Base-by-base conservation (phyloP, 2,113 vertebrate genomes). In the Terrapene triunguis region DNA sequence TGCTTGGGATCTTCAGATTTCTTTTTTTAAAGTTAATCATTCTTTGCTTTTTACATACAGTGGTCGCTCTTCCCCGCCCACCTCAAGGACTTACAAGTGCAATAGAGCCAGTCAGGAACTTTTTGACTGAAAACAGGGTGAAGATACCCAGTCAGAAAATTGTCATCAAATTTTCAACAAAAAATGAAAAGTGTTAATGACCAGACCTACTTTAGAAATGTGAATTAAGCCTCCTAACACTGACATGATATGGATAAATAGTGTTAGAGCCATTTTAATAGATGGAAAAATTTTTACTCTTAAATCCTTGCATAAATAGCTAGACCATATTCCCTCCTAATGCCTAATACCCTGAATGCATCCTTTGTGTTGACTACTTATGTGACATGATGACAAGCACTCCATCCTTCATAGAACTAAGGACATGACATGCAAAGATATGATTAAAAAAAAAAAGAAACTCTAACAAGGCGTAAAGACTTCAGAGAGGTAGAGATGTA, bases 371-470 rank as follows among this genome's bases (percentile, higher is more conserved):
- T 79, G 35, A 22, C 48, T 90, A 81, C 78, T 53, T 54, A 50
- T 32, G 50, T 82, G 50, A 6, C 12, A 84, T 74, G 27, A 47
- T 5, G 85, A 16, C 42, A 50, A 87, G 59, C 2, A 44, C 72
- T 90, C 1, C 10, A 14, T 84, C 88, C 80, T 85, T 86, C 53
- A 27, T 17, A 47, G 44, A 48, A 32, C 54, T 57, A 87, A 10
- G 3, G 38, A 88, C 78, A 11, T 0, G 0, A 85, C 80, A 95
- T 29, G 10, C 62, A 88, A 93, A 92, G 57, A 96, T 85, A 62
- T 72, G 32, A 92, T 84, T 86, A 88, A 47, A 32, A 88, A 22
- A 13, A 80, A 89, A 22, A 13, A 80, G 69, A 85, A 85, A 82
- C 53, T 82, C 35, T 6, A 0, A 2, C 8, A 22, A 74, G 51